phyloP scores from a whole-genome alignment of 2,888 invertebrate genomes.

The Folsomia candida region DNA sequence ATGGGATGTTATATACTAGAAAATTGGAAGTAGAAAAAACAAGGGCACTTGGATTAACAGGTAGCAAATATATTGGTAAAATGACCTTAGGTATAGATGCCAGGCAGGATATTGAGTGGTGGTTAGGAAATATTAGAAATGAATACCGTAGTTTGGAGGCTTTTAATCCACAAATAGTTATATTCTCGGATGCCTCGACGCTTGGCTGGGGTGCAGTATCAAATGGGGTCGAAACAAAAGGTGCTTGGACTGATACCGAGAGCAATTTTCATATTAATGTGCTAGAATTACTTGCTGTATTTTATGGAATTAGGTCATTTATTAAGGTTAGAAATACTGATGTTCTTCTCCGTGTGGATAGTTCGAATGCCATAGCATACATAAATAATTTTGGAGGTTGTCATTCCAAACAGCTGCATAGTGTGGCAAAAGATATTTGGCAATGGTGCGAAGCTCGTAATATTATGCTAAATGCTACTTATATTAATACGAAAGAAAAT shows the following conservation, averaged over 20 bases:
- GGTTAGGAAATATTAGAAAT: neutral
- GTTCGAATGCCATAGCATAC: too few species aligned
- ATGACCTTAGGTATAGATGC: neutral
- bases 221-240: neutral
- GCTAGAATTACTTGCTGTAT: conserved; percentile 24
- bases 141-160: neutral
- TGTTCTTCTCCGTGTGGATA: conserved; percentile 23
- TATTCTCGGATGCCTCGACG: conserved; percentile 24
- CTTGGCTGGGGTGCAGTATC: conserved; percentile 24
- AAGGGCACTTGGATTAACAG: neutral
- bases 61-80: neutral
- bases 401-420: neutral
- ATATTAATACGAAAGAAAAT: conserved; percentile 16
- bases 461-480: conserved; percentile 12
- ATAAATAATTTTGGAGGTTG: conserved; percentile 30
- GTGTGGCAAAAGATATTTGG: conserved; percentile 23
- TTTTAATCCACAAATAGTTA: conserved; percentile 10
- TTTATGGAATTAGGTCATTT: conserved; percentile 11
- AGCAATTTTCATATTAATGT: conserved; percentile 16
- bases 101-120: conserved; percentile 16
- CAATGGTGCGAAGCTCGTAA: conserved; percentile 6
- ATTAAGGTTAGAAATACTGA: neutral
- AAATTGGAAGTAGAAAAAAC: conserved; percentile 22
- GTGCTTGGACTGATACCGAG: conserved; percentile 18
- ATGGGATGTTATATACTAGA: too few species aligned